A percentile compares a stretch with the other conserved stretches of the same genome.
These are phyloP conservation scores for Astropecten irregularis DNA, from an alignment of 53 echinoderm and acorn worm species.

Conservation along the genomic window DNA sequence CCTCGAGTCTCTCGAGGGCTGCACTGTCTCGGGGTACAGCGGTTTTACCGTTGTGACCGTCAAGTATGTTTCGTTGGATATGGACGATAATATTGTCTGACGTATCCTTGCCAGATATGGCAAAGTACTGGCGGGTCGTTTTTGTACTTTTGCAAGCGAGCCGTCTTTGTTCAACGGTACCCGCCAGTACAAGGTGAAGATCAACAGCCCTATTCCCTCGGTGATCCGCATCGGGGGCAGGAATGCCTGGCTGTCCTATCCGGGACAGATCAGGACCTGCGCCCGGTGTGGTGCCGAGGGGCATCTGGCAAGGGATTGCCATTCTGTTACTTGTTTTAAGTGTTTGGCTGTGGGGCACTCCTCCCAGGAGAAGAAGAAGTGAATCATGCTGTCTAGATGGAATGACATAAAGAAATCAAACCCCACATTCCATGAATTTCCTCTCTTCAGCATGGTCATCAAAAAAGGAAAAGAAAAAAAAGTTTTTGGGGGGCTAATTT, in stretches of 20 bases:
- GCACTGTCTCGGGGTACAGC: neutral
- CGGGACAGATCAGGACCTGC: slow-evolving; percentile 43
- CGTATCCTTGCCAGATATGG: slow-evolving; percentile 5
- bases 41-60: neutral
- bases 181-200: slow-evolving; percentile 46
- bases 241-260: slow-evolving; percentile 45
- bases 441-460: no score
- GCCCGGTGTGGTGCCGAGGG: slow-evolving; percentile 31
- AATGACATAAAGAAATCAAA: no score
- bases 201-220: slow-evolving; percentile 23
- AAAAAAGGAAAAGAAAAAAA: no score
- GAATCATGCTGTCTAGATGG: no score
- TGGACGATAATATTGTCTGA: slow-evolving; percentile 45
- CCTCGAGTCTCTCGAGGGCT: neutral
- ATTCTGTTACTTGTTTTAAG: slow-evolving; percentile 18
- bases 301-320: slow-evolving; percentile 44
- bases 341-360: slow-evolving; percentile 41
- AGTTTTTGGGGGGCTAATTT: no score
- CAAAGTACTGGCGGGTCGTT: slow-evolving; percentile 35
- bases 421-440: no score
- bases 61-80: slow-evolving; percentile 17
- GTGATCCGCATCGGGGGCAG: slow-evolving; percentile 22
- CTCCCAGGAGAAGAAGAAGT: no score
- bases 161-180: slow-evolving; percentile 44
- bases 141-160: neutral